Evolutionary conservation across 2,888 invertebrate genomes (phyloP), one percentile per base, ranked within the genome.

Genomic region (Dolichopus griseipennis): DNA sequence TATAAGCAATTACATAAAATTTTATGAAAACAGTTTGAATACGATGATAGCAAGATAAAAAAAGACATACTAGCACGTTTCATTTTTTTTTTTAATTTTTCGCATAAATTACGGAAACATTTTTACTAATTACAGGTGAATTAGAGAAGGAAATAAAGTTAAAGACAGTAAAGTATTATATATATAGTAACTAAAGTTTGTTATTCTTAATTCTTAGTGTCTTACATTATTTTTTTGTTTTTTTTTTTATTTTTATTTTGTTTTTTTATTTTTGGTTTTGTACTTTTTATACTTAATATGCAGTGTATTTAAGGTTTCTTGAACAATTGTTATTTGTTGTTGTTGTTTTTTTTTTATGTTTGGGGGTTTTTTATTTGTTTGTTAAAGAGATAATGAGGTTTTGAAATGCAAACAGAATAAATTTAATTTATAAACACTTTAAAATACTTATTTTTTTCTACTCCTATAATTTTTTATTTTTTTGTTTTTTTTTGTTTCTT

Each of bases 391-490:
- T 52, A 52, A 52, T 52, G 52, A 52, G 52, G 18, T 52, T 18
- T 52, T 52, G n/a, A 52, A 52, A 52, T 15, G 52, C 18, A 52
- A 52, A 52, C 52, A 52, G 52, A 52, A 52, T 52, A 52, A 52
- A 52, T 52, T 52, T 52, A 52, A 52, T 52, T 52, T 52, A 52
- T 18, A 52, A 52, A 52, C 52, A 52, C n/a, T 52, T 52, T 18
- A 52, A 10, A 37, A 37, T 12, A 37, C 12, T 37, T 37, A n/a
- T n/a, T 37, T 37, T 12, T 10, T 12, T 12, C 3, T 12, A 7
- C 8, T 12, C 37, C n/a, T n/a, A n/a, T n/a, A n/a, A n/a, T 34
- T 34, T 5, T 34, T 34, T 7, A 34, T 9, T 34, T 37, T 37
- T 37, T 5, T 37, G 12, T 37, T 37, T 37, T 37, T 37, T 5